Percentiles rank a stretch among this genome's conserved stretches.
Evolutionary conservation across 2,113 vertebrate species (phyloP).

Genomic region (Amphiprion percula): DNA sequence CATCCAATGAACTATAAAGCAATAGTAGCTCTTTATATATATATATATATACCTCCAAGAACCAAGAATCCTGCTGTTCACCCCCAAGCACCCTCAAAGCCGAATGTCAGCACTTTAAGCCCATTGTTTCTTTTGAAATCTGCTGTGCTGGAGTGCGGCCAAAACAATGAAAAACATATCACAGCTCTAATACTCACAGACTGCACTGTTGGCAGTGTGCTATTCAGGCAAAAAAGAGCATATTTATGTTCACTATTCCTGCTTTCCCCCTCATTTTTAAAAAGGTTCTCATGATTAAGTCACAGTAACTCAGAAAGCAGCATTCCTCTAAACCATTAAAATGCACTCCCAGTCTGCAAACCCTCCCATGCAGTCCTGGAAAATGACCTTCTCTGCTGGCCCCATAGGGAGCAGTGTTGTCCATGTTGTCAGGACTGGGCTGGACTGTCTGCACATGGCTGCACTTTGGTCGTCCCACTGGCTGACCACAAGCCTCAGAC

Average conservation of each 20-base stretch:
- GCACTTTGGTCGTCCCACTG: constrained; percentile 32
- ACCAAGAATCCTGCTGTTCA: not conserved
- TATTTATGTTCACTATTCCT: constrained; percentile 13
- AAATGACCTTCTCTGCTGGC: constrained; percentile 58
- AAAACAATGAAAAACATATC: constrained; percentile 35
- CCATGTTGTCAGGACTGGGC: constrained; percentile 60
- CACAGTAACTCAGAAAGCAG: constrained; percentile 7
- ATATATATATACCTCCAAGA: not conserved
- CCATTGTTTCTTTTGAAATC: constrained; percentile 38
- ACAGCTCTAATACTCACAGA: constrained; percentile 21
- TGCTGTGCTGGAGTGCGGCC: constrained; percentile 37
- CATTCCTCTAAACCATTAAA: constrained; percentile 40
- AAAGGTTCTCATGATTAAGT: constrained; percentile 14
- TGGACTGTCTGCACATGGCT: constrained; percentile 43
- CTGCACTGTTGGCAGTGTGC: constrained; percentile 5
- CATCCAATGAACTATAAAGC: not conserved
- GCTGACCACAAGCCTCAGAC: constrained; percentile 64
- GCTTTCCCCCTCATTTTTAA: not conserved
- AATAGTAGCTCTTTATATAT: not conserved
- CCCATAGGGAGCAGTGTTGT: constrained; percentile 81
- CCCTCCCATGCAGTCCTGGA: constrained; percentile 24
- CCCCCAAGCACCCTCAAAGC: constrained; percentile 25
- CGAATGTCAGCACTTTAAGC: constrained; percentile 49
- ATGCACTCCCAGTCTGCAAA: constrained; percentile 30
- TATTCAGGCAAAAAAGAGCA: not conserved